Evolutionary conservation across 2,797 vertebrate genomes (phyloP), one percentile per base, ranked within the genome.

Genomic region (Bovichtus variegatus): DNA sequence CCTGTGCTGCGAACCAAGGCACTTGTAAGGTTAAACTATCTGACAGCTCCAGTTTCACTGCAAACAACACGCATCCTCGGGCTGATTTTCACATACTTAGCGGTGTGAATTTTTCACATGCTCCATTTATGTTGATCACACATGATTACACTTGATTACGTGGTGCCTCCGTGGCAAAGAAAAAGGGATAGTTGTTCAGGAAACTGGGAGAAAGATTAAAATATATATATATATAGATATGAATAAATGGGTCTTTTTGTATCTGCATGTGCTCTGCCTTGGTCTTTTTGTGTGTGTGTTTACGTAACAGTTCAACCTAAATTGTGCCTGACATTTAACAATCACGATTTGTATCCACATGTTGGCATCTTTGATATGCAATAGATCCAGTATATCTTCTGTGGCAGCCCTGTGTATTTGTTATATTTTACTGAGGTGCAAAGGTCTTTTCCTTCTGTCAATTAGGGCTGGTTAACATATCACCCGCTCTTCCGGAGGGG

Each of bases 91-190:
- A 81, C 85, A 89, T 87, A 86, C 76, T 87, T 81, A 78, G 74
- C 62, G 69, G 68, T 85, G 86, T 89, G 82, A 87, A 77, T 88
- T 84, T n/a, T 82, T 78, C 61, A 81, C 78, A 90, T 88, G 88
- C 83, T 92, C 79, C 86, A 91, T 90, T 92, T 88, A 76, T 76
- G 80, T 76, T 87, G 64, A 81, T 83, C 84, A 88, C 82, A 87
- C 87, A 83, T 87, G 81, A 87, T 91, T 94, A 81, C 63, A 78
- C 78, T 57, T 46, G 34, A 43, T 60, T 81, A 80, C 75, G 57
- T 25, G 43, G 36, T 50, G 65, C 72, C 29, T 76, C 51, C 34
- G 43, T 29, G 34, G 68, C 51, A 36, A 53, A 60, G 68, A 34
- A n/a, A 62, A 74, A 65, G 9, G 36, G n/a, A 50, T 34, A 19